These are phyloP conservation scores for Sylvia atricapilla DNA, from an alignment of 2,113 vertebrate species.

Conservation along the genomic window DNA sequence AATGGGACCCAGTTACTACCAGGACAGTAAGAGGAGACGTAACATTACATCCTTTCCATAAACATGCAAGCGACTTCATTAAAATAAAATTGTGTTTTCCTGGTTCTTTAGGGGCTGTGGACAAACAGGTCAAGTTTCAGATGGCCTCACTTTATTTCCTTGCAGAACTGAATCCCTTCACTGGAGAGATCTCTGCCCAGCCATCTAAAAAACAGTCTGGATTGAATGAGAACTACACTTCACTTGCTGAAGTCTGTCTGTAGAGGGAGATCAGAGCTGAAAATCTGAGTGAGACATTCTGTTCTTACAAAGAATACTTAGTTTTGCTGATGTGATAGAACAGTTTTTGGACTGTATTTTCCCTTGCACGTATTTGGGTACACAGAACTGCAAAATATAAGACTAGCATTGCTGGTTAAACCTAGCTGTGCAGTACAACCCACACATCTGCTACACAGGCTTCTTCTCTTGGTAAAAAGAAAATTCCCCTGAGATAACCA, in stretches of 20 bases:
- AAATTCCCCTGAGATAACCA: neutral
- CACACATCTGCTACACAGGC: neutral
- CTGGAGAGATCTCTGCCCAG: neutral
- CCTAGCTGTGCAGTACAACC: neutral
- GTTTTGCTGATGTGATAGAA: neutral
- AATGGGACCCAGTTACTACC: neutral
- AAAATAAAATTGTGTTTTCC: neutral
- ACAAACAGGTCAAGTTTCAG: neutral
- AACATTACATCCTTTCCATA: neutral
- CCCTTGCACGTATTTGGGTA: neutral
- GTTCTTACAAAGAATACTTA: neutral
- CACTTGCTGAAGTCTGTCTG: constrained; percentile 27
- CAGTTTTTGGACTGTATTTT: neutral
- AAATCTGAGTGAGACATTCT: neutral
- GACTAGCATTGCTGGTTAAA: neutral
- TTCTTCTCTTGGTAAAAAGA: neutral
- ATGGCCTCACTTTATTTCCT: neutral
- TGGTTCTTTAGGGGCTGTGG: neutral
- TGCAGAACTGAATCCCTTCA: neutral
- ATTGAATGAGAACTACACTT: neutral
- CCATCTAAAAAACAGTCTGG: neutral
- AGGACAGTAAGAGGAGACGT: neutral
- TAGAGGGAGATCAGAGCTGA: constrained; percentile 39
- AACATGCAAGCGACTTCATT: neutral
- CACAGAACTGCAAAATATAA: neutral